phyloP scores from a whole-genome alignment of 2,797 vertebrate species.

The Urocyon cinereoargenteus region DNA sequence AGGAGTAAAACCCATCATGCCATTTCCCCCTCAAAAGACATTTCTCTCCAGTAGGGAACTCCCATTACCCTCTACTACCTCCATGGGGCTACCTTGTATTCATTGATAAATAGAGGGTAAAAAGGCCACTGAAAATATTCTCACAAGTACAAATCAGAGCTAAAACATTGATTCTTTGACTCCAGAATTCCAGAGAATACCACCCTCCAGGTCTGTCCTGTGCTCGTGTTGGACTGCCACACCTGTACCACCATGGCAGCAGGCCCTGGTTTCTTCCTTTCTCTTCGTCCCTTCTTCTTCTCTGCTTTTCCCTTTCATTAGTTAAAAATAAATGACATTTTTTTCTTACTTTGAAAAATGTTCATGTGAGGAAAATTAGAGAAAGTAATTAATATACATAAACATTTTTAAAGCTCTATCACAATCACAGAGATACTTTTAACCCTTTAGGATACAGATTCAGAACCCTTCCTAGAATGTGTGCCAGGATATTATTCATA shows the following conservation, averaged over 20 bases:
- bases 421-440: not conserved
- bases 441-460: not conserved
- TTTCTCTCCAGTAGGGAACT: not conserved
- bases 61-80: not conserved
- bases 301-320: not conserved
- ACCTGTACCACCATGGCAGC: accelerated
- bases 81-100: not conserved
- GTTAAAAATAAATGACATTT: not conserved
- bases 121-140: not conserved
- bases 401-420: not conserved
- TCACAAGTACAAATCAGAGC: not conserved
- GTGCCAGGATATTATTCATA: not conserved
- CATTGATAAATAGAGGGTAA: not conserved
- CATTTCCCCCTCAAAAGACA: not conserved
- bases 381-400: not conserved
- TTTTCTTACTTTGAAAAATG: conserved; percentile 4
- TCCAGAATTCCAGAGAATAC: not conserved
- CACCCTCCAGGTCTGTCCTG: not conserved
- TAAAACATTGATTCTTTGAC: not conserved
- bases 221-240: accelerated
- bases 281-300: not conserved
- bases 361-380: not conserved
- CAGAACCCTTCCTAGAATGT: not conserved
- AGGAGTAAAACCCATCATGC: not conserved
- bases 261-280: not conserved